These are phyloP conservation scores for Dromiciops gliroides DNA, from an alignment of 2,113 vertebrate species.

Conservation along the genomic window DNA sequence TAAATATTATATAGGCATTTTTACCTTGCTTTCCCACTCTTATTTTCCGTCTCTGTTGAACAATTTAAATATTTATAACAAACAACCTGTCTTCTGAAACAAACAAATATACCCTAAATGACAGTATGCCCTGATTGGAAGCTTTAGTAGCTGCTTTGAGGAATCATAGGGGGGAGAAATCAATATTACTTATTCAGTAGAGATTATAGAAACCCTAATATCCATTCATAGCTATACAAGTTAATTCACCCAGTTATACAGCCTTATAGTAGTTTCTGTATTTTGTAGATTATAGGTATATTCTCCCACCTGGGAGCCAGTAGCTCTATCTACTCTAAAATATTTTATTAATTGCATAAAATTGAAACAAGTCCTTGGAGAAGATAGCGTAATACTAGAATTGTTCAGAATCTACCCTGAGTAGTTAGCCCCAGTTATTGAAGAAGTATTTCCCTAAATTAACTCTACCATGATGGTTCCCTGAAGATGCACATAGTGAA, in stretches of 20 bases:
- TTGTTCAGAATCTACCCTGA: background rate
- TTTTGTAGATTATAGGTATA: background rate
- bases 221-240: background rate
- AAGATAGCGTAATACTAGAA: background rate
- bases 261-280: background rate
- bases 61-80: background rate
- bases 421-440: background rate
- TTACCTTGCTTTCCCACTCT: background rate
- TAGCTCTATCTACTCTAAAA: background rate
- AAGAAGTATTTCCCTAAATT: background rate
- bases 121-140: background rate
- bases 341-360: background rate
- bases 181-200: background rate
- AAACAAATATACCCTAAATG: background rate
- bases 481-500: background rate
- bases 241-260: background rate
- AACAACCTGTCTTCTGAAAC: background rate
- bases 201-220: background rate
- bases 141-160: background rate
- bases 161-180: background rate
- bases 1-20: background rate
- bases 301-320: background rate
- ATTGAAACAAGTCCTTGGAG: background rate
- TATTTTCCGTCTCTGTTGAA: background rate
- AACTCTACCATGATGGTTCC: background rate